These are phyloP conservation scores for Zeus faber DNA, from an alignment of 2,113 vertebrate genomes.

Conservation along the genomic window DNA sequence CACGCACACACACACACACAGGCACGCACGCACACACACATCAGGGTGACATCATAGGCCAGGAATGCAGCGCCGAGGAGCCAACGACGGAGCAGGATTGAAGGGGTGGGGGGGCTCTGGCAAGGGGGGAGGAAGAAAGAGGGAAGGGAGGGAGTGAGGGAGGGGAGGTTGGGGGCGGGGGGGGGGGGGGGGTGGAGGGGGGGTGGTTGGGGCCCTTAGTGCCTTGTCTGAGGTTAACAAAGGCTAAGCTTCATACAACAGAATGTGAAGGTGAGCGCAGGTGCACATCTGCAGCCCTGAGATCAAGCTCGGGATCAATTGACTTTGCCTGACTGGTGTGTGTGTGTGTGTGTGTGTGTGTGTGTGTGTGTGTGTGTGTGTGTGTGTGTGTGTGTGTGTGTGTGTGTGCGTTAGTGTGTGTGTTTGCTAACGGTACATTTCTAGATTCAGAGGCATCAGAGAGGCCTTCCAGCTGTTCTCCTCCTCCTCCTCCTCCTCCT, in stretches of 20 bases:
- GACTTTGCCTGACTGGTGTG: too few species aligned
- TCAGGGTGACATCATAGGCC: slow-evolving; percentile 76
- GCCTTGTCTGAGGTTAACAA: slow-evolving; percentile 34
- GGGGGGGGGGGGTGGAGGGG: slow-evolving; percentile 46
- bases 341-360: too few species aligned
- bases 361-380: too few species aligned
- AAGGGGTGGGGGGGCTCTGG: slow-evolving; percentile 64
- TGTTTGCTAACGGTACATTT: slow-evolving; percentile 79
- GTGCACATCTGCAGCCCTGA: slow-evolving; percentile 35
- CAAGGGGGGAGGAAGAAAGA: too few species aligned
- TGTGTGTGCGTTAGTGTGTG: too few species aligned
- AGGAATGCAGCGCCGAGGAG: slow-evolving; percentile 71
- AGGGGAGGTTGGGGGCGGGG: too few species aligned
- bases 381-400: too few species aligned
- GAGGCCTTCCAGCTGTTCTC: slow-evolving; percentile 96
- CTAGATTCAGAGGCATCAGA: slow-evolving; percentile 86
- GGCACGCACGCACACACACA: slow-evolving; percentile 59
- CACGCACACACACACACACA: slow-evolving; percentile 42
- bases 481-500: too few species aligned
- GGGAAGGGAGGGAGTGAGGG: too few species aligned
- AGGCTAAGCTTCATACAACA: slow-evolving; percentile 7
- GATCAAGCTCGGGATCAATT: slow-evolving; percentile 39
- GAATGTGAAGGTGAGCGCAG: slow-evolving; percentile 33
- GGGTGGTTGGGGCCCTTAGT: slow-evolving; percentile 30
- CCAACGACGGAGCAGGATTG: slow-evolving; percentile 63